phyloP scores from a whole-genome alignment of 2,797 vertebrate genomes.

The Clarias pachynema region DNA sequence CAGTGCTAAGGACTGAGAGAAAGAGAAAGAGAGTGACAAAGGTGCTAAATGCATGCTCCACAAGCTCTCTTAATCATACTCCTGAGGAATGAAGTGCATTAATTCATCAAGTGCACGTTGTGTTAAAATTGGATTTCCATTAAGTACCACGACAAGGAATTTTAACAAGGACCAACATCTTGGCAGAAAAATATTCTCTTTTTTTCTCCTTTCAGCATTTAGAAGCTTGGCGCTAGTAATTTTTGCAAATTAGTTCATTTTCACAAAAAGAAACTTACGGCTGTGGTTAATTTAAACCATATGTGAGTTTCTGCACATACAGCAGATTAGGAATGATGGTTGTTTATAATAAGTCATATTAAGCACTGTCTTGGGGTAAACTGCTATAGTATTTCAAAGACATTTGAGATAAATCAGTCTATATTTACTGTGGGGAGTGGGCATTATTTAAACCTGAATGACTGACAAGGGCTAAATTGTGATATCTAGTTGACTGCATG shows the following conservation, averaged over 20 bases:
- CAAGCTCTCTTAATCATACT: constrained; percentile 54
- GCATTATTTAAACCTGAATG: neutral
- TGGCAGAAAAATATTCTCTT: constrained; percentile 59
- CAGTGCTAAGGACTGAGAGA: constrained; percentile 35
- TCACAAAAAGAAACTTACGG: constrained; percentile 49
- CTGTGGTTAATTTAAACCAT: constrained; percentile 43
- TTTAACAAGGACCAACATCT: constrained; percentile 68
- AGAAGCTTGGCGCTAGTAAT: constrained; percentile 46
- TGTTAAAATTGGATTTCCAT: constrained; percentile 73
- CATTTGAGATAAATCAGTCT: neutral
- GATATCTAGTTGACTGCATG: too few relatives aligned
- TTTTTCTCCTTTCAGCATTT: constrained; percentile 39
- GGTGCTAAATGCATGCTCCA: constrained; percentile 23
- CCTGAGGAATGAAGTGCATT: constrained; percentile 58
- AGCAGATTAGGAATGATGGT: neutral
- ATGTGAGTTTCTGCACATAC: constrained; percentile 10
- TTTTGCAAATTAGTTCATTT: constrained; percentile 52
- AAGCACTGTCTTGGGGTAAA: neutral
- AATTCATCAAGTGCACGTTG: constrained; percentile 65
- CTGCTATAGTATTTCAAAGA: neutral
- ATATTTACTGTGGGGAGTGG: neutral
- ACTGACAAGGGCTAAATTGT: too few relatives aligned
- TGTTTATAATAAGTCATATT: constrained; percentile 3
- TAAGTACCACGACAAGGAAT: constrained; percentile 69
- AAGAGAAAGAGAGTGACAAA: neutral